phyloP scores from a whole-genome alignment of 2,797 vertebrate species.

The Telmatherina bonti region DNA sequence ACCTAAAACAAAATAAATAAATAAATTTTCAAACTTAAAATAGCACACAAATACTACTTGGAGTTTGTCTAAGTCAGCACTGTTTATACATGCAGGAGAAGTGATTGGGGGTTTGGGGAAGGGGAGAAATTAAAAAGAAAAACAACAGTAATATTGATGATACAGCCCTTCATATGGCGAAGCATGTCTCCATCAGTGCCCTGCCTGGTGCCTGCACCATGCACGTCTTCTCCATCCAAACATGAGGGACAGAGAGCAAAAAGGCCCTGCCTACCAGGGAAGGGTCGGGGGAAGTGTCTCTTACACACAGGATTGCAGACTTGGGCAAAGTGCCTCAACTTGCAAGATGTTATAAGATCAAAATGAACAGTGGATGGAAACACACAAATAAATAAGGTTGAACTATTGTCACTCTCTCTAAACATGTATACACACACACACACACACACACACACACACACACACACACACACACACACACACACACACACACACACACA shows the following conservation, averaged over 20 bases:
- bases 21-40: constrained; percentile 54
- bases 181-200: constrained; percentile 87
- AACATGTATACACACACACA: constrained; percentile 36
- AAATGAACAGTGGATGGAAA: constrained; percentile 69
- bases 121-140: constrained; percentile 56
- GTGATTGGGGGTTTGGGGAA: constrained; percentile 49
- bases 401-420: constrained; percentile 37
- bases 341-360: constrained; percentile 47
- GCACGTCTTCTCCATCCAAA: constrained; percentile 94
- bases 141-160: constrained; percentile 83
- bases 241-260: constrained; percentile 85
- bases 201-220: constrained; percentile 89
- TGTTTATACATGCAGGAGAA: constrained; percentile 82
- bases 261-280: constrained; percentile 61
- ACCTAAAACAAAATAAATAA: constrained; percentile 54
- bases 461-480: too few relatives aligned
- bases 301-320: constrained; percentile 77
- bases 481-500: constrained; percentile 56
- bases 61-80: constrained; percentile 83
- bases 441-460: constrained; percentile 15
- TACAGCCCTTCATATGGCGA: constrained; percentile 86
- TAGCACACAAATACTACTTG: constrained; percentile 80
- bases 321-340: constrained; percentile 56
- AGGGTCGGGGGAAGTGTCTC: constrained; percentile 45
- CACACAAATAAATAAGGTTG: constrained; percentile 45